phyloP scores from a whole-genome alignment of 2,888 invertebrate species.

The Eubasilissa splendida region DNA sequence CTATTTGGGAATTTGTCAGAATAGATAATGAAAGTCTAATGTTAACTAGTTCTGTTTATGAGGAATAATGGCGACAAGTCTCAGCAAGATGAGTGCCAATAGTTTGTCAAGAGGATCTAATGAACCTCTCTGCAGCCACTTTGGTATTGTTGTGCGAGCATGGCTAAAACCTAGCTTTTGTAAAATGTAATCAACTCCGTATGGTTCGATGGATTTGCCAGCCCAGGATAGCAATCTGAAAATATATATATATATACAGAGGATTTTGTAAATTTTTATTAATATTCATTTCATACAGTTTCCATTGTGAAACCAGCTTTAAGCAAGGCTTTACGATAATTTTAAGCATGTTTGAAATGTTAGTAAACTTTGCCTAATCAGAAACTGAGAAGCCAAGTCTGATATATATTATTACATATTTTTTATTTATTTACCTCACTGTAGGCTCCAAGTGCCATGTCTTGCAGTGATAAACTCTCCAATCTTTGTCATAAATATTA shows the following conservation, averaged over 20 bases:
- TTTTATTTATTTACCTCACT: conserved; percentile 74
- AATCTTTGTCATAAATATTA: conserved; percentile 76
- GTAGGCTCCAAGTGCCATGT: conserved; percentile 98
- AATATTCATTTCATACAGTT: background rate
- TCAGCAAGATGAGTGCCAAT: conserved; percentile 83
- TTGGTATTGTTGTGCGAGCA: conserved; percentile 98
- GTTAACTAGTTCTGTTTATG: conserved; percentile 63
- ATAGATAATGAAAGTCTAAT: background rate
- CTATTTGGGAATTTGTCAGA: too few relatives aligned
- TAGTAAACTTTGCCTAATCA: too few relatives aligned
- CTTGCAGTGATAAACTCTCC: conserved; percentile 92
- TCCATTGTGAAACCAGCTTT: background rate
- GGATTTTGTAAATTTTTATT: background rate
- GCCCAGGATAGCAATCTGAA: conserved; percentile 86
- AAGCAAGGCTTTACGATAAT: background rate
- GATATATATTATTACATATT: background rate
- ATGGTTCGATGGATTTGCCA: conserved; percentile 97
- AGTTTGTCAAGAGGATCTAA: conserved; percentile 98
- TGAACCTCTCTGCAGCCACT: conserved; percentile 98
- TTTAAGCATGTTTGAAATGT: too few relatives aligned
- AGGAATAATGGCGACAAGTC: conserved; percentile 77
- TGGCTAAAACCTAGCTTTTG: conserved; percentile 98
- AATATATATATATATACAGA: conserved; percentile 31
- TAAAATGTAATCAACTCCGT: conserved; percentile 97
- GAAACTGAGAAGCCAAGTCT: too few relatives aligned